Evolutionary conservation across 2,113 vertebrate species (phyloP).

Genomic region (Cebus imitator): DNA sequence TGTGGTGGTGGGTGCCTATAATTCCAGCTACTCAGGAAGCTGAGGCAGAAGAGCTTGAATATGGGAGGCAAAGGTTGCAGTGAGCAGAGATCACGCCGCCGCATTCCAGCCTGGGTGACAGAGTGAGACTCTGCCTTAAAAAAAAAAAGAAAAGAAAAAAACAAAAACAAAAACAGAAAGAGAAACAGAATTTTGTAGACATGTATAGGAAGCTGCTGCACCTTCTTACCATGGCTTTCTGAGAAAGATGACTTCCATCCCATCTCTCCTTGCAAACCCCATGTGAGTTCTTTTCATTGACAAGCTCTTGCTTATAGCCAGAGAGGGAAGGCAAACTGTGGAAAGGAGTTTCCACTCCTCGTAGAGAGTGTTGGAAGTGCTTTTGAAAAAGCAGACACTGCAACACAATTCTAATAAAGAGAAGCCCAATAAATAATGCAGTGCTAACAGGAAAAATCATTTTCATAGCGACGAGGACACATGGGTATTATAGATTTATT

Average conservation of each 20-base stretch:
- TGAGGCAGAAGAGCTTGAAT: no score
- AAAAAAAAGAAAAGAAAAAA: no score
- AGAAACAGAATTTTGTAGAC: no score
- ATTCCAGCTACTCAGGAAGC: no score
- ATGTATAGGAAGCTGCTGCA: accelerated
- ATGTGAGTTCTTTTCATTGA: background rate
- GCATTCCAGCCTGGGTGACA: no score
- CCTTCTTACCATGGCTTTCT: accelerated
- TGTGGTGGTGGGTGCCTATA: no score
- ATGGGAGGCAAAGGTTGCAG: no score
- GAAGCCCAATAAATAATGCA: background rate
- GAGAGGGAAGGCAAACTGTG: background rate
- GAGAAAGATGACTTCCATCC: background rate
- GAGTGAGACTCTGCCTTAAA: no score
- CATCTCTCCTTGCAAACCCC: accelerated
- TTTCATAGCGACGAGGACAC: background rate
- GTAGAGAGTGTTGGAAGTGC: background rate
- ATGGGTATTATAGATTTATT: background rate
- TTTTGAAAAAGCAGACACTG: background rate
- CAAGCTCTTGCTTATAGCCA: background rate
- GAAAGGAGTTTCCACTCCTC: background rate
- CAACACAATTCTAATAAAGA: background rate
- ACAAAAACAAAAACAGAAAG: no score
- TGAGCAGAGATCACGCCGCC: no score
- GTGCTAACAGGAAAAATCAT: background rate